Evolutionary conservation across 2,113 vertebrate genomes (phyloP), one percentile per base, ranked within the genome.

Genomic region (Haplochromis vanheusdeni): DNA sequence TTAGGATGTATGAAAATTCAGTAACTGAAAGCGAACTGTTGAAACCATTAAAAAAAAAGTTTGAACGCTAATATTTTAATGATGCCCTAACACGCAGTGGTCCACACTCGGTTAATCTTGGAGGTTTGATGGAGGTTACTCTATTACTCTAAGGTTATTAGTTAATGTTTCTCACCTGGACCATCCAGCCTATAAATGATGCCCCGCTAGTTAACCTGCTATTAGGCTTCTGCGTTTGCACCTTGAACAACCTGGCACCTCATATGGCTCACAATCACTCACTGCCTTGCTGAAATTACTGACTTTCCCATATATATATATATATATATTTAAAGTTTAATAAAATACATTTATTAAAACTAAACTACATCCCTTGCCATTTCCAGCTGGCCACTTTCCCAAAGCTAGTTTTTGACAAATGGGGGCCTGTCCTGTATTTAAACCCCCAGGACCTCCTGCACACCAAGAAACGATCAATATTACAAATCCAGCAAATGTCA

Each of bases 281-380:
- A 42, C 0, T 73, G 65, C 14, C 23, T 19, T 47, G 13, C 42
- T 28, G 16, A 3, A 73, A 47, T 77, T 0, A 49, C 5, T 77
- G 70, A 77, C 16, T 49, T 75, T 28, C 23, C 0, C 42, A 75
- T 47, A 17, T 6, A 42, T 42, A 21, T 21, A 7, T 12, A 40
- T 35, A 1, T 9, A 2, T 12, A 0, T 5, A 5, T 70, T 56
- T 2, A 2, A 13, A 68, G 0, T 47, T 17, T 17, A 45, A 42
- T 45, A 58, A 58, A 58, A 58, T 58, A 58, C 13, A 58, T 45
- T 73, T 73, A 45, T 28, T 73, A 73, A 47, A 47, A 28, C 26
- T 49, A 19, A 75, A 31, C 21, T 47, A 10, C 14, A 47, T 31
- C 42, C 16, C 9, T 49, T 12, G 9, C 16, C 9, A 19, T 19